These are phyloP conservation scores for Zaprionus bogoriensis DNA, from an alignment of 2,888 invertebrate species.

Conservation along the genomic window DNA sequence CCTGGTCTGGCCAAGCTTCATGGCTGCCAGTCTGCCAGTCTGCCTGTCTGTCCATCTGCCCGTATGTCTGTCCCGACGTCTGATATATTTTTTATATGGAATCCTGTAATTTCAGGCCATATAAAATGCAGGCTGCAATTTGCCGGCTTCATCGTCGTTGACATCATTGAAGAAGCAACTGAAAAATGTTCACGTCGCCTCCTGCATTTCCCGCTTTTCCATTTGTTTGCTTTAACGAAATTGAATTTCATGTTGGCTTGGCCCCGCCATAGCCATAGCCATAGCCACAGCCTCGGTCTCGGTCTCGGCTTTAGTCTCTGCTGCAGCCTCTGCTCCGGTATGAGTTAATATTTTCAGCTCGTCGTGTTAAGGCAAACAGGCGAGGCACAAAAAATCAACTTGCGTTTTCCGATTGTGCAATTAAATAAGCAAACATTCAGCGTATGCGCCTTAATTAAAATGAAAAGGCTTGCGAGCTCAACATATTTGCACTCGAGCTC, in stretches of 20 bases:
- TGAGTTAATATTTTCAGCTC: conserved; percentile 65
- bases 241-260: conserved; percentile 65
- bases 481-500: conserved; percentile 42
- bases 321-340: neutral
- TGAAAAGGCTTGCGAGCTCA: conserved; percentile 46
- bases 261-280: neutral
- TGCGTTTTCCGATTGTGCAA: conserved; percentile 72
- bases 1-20: neutral
- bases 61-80: neutral
- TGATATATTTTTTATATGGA: conserved; percentile 25
- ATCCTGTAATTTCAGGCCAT: conserved; percentile 68
- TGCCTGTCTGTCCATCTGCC: neutral
- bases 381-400: conserved; percentile 51
- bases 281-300: neutral
- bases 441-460: conserved; percentile 68
- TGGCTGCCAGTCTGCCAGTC: conserved; percentile 1
- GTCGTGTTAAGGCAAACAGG: conserved; percentile 67
- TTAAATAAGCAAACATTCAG: conserved; percentile 69
- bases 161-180: conserved; percentile 51
- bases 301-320: no score
- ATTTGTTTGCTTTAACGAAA: conserved; percentile 74
- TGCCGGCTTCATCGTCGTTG: conserved; percentile 43
- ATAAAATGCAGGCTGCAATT: conserved; percentile 76
- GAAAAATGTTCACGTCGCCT: conserved; percentile 48
- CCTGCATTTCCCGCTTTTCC: conserved; percentile 25